These are phyloP conservation scores for Pseudococcus longispinus DNA, from an alignment of 2,888 invertebrate genomes.

Conservation along the genomic window DNA sequence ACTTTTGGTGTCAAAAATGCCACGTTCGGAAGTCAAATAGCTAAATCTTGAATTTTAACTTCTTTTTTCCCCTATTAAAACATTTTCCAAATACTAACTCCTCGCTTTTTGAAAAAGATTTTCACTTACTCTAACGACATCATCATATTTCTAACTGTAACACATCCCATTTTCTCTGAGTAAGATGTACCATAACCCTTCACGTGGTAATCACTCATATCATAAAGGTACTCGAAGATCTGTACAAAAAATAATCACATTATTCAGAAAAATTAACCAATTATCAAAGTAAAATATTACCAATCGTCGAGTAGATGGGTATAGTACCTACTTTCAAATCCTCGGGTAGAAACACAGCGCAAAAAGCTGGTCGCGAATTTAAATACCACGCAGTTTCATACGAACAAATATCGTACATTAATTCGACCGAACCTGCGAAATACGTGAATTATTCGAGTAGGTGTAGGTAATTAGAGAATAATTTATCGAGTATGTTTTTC, in stretches of 20 bases:
- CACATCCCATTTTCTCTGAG: slow-evolving; percentile 75
- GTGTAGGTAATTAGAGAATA: neutral
- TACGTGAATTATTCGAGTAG: neutral
- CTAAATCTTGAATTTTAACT: no score
- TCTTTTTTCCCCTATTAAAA: no score
- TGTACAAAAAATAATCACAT: slow-evolving; percentile 57
- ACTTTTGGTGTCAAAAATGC: no score
- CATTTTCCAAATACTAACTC: no score
- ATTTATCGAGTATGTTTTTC: neutral
- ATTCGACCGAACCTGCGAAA: slow-evolving; percentile 65
- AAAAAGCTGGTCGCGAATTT: slow-evolving; percentile 72
- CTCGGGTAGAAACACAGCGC: slow-evolving; percentile 74
- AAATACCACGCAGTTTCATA: slow-evolving; percentile 82
- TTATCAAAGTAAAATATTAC: neutral
- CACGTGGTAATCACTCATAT: slow-evolving; percentile 76
- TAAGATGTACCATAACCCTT: slow-evolving; percentile 75
- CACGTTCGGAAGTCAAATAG: no score
- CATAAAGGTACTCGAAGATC: slow-evolving; percentile 79
- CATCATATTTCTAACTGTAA: slow-evolving; percentile 75
- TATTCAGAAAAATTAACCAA: neutral
- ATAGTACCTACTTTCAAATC: slow-evolving; percentile 68
- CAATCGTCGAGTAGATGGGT: neutral
- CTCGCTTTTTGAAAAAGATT: no score
- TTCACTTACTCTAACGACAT: slow-evolving; percentile 69
- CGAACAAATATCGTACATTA: slow-evolving; percentile 81